Conservation (phyloP, 2,113 vertebrate species). For the Isurus oxyrinchus region DNA sequence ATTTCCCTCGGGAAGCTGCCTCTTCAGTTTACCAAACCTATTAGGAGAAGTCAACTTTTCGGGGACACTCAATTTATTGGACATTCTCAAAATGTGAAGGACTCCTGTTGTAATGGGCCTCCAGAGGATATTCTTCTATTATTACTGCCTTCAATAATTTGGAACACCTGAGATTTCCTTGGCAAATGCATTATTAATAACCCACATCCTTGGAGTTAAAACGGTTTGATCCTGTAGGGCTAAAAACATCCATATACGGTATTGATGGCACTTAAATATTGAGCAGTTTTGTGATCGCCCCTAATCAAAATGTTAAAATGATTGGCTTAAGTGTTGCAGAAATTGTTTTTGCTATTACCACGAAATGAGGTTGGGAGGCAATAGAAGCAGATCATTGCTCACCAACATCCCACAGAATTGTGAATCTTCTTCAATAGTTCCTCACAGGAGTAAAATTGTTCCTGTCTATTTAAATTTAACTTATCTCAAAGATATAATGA, state of each 20-base stretch:
- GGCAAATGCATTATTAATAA: constrained; percentile 24
- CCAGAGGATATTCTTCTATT: not conserved
- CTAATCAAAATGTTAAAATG: not conserved
- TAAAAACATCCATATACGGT: not conserved
- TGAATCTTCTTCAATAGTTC: not conserved
- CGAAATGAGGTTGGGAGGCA: not conserved
- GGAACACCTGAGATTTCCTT: not conserved
- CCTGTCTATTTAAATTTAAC: not conserved
- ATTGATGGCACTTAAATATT: not conserved
- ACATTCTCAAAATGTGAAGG: not conserved
- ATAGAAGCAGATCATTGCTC: not conserved
- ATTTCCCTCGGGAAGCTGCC: not conserved
- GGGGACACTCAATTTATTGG: not conserved
- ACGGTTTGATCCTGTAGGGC: not conserved
- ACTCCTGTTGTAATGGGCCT: not conserved
- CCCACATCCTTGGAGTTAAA: not conserved
- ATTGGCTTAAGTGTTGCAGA: not conserved
- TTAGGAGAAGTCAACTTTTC: not conserved
- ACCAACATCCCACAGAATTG: not conserved
- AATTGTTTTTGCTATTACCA: not conserved
- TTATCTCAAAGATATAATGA: not conserved
- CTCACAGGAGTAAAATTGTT: not conserved
- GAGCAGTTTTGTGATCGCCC: not conserved
- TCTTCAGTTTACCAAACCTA: not conserved
- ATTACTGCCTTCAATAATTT: not conserved